Evolutionary conservation across 2,113 vertebrate species (phyloP).

Genomic region (Xyrauchen texanus): DNA sequence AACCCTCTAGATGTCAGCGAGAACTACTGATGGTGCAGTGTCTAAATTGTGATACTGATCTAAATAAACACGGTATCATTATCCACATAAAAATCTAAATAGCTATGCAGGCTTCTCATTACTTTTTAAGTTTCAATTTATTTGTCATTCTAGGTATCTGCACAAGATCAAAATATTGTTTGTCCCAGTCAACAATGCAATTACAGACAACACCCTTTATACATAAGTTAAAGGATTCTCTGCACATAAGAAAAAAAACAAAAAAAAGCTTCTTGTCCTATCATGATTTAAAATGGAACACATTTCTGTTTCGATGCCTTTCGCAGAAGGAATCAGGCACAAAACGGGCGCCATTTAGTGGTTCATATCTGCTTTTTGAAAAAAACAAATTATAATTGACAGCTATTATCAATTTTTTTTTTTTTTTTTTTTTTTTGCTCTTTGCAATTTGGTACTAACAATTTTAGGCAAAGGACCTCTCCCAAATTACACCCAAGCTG

Average conservation of each 20-base stretch:
- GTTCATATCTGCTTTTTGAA: not conserved
- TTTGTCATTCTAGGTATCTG: slow-evolving; percentile 13
- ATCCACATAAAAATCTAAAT: slow-evolving; percentile 17
- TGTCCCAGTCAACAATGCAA: not conserved
- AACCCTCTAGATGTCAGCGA: not conserved
- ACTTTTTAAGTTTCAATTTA: slow-evolving; percentile 6
- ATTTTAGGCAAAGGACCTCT: not conserved
- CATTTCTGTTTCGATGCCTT: too few species aligned
- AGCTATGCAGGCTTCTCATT: slow-evolving; percentile 24
- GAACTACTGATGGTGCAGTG: not conserved
- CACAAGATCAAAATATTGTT: not conserved
- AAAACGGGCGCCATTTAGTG: not conserved
- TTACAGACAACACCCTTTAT: not conserved
- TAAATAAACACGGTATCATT: slow-evolving; percentile 25
- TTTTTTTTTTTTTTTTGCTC: too few species aligned
- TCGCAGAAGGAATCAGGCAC: too few species aligned
- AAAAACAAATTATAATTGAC: too few species aligned
- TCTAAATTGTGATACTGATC: slow-evolving; percentile 24
- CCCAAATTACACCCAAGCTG: not conserved
- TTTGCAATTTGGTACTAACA: not conserved
- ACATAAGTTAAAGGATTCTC: not conserved
- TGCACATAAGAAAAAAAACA: not conserved
- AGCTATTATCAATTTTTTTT: too few species aligned
- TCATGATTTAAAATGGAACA: too few species aligned
- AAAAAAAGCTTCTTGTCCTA: not conserved